Evolutionary conservation across 2,888 invertebrate species (phyloP).

Genomic region (Xestia xanthographa): DNA sequence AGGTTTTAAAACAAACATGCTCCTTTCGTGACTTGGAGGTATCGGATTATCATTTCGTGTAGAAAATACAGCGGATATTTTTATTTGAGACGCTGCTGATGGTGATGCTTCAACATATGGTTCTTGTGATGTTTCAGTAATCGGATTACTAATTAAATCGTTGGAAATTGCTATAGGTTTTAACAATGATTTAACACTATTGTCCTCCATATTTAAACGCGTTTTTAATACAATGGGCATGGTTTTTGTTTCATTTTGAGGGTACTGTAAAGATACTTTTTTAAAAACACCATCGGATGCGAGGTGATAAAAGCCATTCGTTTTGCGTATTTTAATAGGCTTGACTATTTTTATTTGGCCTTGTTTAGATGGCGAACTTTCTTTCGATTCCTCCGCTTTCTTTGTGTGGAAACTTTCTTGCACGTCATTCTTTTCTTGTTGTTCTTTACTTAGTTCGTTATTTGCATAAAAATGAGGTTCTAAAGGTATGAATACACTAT

Average conservation of each 20-base stretch:
- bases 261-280: conserved; percentile 52
- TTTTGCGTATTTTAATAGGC: conserved; percentile 84
- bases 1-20: conserved; percentile 85
- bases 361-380: conserved; percentile 51
- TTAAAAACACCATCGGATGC: conserved; percentile 71
- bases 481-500: conserved; percentile 62
- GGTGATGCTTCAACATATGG: conserved; percentile 67
- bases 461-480: conserved; percentile 50
- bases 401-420: conserved; percentile 40
- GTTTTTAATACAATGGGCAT: conserved; percentile 31
- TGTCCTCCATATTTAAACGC: conserved; percentile 10
- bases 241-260: conserved; percentile 26
- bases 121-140: conserved; percentile 34
- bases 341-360: conserved; percentile 72
- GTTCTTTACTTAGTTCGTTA: conserved; percentile 20
- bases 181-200: conserved; percentile 12
- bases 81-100: conserved; percentile 74
- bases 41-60: conserved; percentile 45
- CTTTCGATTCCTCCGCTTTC: conserved; percentile 42
- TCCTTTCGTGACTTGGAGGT: conserved; percentile 66
- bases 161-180: not conserved
- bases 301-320: conserved; percentile 80
- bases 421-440: conserved; percentile 19
- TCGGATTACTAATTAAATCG: not conserved
- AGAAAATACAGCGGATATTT: conserved; percentile 72